Base-by-base conservation (phyloP, 2,888 invertebrate species). In the Bombylius major region DNA sequence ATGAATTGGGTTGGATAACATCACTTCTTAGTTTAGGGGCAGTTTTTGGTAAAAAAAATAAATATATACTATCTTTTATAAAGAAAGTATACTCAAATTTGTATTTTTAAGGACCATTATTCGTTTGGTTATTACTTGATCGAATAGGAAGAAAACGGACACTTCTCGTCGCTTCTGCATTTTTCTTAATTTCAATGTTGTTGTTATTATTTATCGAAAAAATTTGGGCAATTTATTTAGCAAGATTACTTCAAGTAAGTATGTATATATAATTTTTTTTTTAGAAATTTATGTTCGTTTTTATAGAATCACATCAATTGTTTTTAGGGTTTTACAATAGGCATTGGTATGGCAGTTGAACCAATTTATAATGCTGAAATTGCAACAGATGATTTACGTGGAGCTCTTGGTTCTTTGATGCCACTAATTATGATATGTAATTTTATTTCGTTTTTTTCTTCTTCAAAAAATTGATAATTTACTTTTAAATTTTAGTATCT, bases 321-420 rank as follows among this genome's bases (percentile, higher is more conserved):
- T 13, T 51, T 44, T 5, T 42, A 51, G 51, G 52, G 52, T 14
- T 11, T 52, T 13, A 34, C 42, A 9, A 44, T 34, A 7, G 52
- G 46, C n/a, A 42, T 52, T 14, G 32, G 33, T 5, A 56, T 50
- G 50, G 46, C 53, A 31, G 32, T 47, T 7, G 32, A 53, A 7
- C 56, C 56, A 51, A 56, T 56, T 23, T 56, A 56, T 44, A 44
- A 44, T 9, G 50, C 53, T 11, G 56, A 56, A 50, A 54, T 56
- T 36, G 45, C 46, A 52, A 34, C 45, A 32, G 46, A 33, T 46
- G 45, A 45, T 7, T 12, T 44, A 14, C 52, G 52, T 12, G 52
- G 52, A 9, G 14, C 46, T 46, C 13, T 46, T 12, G 14, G 46
- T 5, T 46, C 46, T 9, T 11, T 52, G 13, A 82, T 51, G 71